phyloP scores from a whole-genome alignment of 1,140 invertebrate genomes.

The Neodiprion virginianus region DNA sequence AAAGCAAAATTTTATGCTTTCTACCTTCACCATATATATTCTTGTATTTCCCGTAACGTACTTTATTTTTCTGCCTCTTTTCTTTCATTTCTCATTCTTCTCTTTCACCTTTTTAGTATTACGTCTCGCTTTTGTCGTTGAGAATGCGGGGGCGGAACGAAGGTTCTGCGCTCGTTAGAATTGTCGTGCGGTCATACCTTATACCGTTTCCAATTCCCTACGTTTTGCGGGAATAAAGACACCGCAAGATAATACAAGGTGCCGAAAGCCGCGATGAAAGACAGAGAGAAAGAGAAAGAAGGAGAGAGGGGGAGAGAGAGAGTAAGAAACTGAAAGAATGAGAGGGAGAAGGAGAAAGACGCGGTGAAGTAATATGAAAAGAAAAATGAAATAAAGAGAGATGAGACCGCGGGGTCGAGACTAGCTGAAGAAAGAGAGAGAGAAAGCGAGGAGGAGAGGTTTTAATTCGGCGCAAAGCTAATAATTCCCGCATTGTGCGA shows the following conservation, averaged over 20 bases:
- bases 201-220: conserved; percentile 14
- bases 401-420: too few species aligned
- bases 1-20: too few species aligned
- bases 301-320: conserved; percentile 10
- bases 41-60: background rate
- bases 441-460: conserved; percentile 33
- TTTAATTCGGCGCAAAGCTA: conserved; percentile 2
- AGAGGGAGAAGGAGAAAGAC: background rate
- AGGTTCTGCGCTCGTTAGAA: conserved; percentile 1
- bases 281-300: background rate
- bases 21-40: too few species aligned
- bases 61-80: conserved; percentile 24
- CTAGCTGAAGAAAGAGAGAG: conserved; percentile 15
- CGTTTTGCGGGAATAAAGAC: background rate
- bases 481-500: conserved; percentile 7
- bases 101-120: conserved; percentile 22
- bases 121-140: conserved; percentile 22
- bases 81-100: background rate
- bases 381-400: background rate
- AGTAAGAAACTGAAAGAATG: conserved; percentile 16
- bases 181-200: background rate
- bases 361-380: background rate
- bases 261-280: conserved; percentile 2
- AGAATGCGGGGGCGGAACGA: conserved; percentile 5
- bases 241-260: too few species aligned